Conservation (phyloP, 2,113 vertebrate species). For the Rousettus leschenaultii region DNA sequence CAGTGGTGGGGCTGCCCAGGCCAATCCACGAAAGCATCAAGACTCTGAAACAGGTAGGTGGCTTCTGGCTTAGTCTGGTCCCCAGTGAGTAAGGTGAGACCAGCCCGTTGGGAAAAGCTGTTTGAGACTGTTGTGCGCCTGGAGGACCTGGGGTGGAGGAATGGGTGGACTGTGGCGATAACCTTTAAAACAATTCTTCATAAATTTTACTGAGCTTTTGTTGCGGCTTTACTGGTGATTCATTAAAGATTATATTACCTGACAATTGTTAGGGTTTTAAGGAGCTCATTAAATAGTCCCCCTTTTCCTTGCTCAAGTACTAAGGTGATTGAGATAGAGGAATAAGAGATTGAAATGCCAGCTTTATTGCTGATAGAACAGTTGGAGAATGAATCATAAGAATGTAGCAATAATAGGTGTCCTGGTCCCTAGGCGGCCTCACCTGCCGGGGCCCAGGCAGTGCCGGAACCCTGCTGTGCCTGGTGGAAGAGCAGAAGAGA, state of each 20-base stretch:
- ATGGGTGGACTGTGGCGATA: neutral
- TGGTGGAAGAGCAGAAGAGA: neutral
- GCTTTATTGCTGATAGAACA: neutral
- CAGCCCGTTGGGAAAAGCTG: neutral
- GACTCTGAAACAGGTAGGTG: constrained; percentile 94
- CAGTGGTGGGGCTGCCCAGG: constrained; percentile 94
- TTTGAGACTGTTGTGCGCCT: neutral
- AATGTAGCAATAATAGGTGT: neutral
- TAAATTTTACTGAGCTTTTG: neutral
- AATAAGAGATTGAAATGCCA: neutral
- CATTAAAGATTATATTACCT: neutral
- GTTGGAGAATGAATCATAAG: neutral
- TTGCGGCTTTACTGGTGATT: neutral
- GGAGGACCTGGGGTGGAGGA: neutral
- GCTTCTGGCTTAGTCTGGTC: neutral
- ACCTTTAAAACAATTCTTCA: neutral
- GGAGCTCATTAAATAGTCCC: neutral
- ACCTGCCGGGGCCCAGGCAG: neutral
- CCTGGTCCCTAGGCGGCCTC: neutral
- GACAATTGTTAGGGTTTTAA: neutral
- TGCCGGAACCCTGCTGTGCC: neutral
- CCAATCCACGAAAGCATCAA: constrained; percentile 98
- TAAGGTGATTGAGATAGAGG: neutral
- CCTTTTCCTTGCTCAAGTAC: neutral
- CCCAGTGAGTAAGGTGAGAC: constrained; percentile 17